phyloP scores from a whole-genome alignment of 2,113 vertebrate species.

The Serinus canaria region DNA sequence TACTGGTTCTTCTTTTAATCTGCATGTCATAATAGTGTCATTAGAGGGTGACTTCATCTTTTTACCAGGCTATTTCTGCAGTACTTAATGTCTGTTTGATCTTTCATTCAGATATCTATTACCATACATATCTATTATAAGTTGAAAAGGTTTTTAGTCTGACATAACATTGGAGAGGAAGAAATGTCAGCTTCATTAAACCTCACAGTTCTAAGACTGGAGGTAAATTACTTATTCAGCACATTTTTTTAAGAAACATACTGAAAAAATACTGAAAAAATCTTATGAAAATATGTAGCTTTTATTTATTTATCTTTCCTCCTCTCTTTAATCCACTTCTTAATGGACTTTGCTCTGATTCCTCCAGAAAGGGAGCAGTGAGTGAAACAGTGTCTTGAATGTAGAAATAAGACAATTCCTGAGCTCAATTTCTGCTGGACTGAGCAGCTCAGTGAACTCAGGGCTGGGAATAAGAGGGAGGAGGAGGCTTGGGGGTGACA shows the following conservation, averaged over 20 bases:
- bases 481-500: neutral
- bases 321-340: neutral
- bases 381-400: neutral
- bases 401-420: neutral
- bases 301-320: constrained; percentile 4
- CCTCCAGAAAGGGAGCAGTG: neutral
- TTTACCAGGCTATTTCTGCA: constrained; percentile 56
- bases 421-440: neutral
- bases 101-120: constrained; percentile 65
- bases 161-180: constrained; percentile 48
- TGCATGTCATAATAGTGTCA: constrained; percentile 65
- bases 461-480: neutral
- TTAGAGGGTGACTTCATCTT: constrained; percentile 69
- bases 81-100: constrained; percentile 63
- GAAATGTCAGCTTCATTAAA: constrained; percentile 64
- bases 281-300: neutral
- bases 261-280: neutral
- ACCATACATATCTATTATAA: constrained; percentile 50
- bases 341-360: neutral
- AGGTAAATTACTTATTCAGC: constrained; percentile 58
- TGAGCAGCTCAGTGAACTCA: neutral
- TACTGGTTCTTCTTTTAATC: constrained; percentile 66
- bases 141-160: constrained; percentile 63
- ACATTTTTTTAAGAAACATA: constrained; percentile 29
- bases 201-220: neutral